Conservation (phyloP, 2,113 vertebrate genomes). For the cattle (Bos taurus) region ARS-UCD2.0 NC_037348.1:60766501-60767000, state of each 20-base stretch:
- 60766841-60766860: neutral
- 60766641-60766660: neutral
- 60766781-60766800: neutral
- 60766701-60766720: too few species aligned
- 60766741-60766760: neutral
- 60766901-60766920: accelerated
- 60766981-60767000: neutral
- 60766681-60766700: neutral
- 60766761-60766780: neutral
- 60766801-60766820: neutral
- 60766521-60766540: neutral
- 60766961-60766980: neutral
- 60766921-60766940: neutral
- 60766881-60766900: too few species aligned
- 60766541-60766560: neutral
- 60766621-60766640: neutral
- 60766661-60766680: neutral
- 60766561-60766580: accelerated
- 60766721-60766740: accelerated
- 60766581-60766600: accelerated
- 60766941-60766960: neutral
- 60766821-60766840: too few species aligned
- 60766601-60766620: neutral
- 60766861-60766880: neutral
- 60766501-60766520: neutral